phyloP scores from a whole-genome alignment of 2,797 vertebrate species.

The Sebastiscus tertius region DNA sequence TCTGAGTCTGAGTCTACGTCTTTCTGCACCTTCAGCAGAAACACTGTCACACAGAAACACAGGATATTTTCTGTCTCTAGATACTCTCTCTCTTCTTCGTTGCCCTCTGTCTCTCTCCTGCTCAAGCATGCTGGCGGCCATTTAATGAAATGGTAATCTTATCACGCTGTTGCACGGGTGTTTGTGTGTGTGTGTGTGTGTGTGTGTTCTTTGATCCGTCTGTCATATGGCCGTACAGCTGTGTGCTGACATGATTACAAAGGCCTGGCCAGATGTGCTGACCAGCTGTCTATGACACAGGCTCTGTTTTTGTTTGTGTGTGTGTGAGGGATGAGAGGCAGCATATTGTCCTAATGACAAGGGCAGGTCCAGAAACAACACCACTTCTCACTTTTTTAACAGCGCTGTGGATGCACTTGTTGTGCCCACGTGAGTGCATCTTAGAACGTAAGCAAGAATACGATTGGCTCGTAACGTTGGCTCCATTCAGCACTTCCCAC shows the following conservation, averaged over 20 bases:
- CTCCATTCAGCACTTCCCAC: constrained; percentile 63
- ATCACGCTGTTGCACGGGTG: constrained; percentile 31
- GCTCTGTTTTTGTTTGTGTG: constrained; percentile 25
- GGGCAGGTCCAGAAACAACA: constrained; percentile 20
- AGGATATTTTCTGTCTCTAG: background rate
- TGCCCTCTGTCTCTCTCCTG: constrained; percentile 1
- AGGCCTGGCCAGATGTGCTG: constrained; percentile 74
- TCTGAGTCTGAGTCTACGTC: background rate
- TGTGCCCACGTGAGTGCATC: background rate
- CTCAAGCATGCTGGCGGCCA: constrained; percentile 11
- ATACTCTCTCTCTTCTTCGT: background rate
- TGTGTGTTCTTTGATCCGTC: constrained; percentile 71
- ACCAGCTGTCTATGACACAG: constrained; percentile 66
- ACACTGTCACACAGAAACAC: background rate
- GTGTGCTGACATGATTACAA: constrained; percentile 70
- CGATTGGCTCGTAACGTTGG: constrained; percentile 23
- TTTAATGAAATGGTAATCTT: constrained; percentile 52
- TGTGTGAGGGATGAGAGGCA: constrained; percentile 15
- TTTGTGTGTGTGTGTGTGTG: constrained; percentile 33
- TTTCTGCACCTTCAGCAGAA: constrained; percentile 34
- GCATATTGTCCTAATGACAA: constrained; percentile 22
- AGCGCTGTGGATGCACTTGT: background rate
- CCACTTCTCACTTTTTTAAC: constrained; percentile 6
- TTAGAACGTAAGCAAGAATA: constrained; percentile 10
- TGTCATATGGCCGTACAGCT: constrained; percentile 72